Evolutionary conservation across 1,140 invertebrate species (phyloP).

Genomic region (Drosophila fuyamai): DNA sequence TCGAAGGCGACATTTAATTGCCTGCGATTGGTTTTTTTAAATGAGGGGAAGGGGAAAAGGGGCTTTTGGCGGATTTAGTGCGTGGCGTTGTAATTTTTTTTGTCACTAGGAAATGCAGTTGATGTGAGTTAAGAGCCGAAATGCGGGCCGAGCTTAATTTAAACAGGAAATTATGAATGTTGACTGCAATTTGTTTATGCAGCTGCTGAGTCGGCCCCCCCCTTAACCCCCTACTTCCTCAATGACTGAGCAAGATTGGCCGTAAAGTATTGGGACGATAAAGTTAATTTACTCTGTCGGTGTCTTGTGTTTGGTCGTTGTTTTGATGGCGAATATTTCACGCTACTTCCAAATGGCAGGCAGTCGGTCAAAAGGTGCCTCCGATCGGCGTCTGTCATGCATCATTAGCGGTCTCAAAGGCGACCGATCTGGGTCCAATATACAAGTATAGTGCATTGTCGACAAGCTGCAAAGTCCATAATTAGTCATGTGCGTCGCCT

Average conservation of each 20-base stretch:
- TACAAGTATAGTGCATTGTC: conserved; percentile 8
- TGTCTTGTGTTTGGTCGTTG: conserved; percentile 61
- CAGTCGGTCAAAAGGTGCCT: conserved; percentile 48
- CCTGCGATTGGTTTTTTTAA: conserved; percentile 52
- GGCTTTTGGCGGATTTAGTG: conserved; percentile 47
- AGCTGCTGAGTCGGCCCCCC: conserved; percentile 67
- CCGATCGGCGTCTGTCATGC: conserved; percentile 66
- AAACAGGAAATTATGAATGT: conserved; percentile 84
- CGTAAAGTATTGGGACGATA: conserved; percentile 61
- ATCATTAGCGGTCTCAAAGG: conserved; percentile 70
- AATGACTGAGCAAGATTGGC: conserved; percentile 61
- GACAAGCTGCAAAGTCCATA: conserved; percentile 67
- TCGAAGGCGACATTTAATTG: conserved; percentile 82
- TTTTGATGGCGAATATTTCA: conserved; percentile 81
- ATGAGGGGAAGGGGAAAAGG: conserved; percentile 9
- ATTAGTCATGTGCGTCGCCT: conserved; percentile 76
- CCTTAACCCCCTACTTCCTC: not conserved
- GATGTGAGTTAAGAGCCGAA: conserved; percentile 73
- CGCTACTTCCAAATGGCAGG: conserved; percentile 53
- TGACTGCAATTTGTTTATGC: conserved; percentile 83
- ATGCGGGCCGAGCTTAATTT: conserved; percentile 76
- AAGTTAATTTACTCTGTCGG: conserved; percentile 74
- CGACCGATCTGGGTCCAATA: conserved; percentile 16
- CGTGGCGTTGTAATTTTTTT: conserved; percentile 69
- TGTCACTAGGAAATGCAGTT: conserved; percentile 80